Base-by-base conservation (phyloP, 2,113 vertebrate species). In the Notothenia rossii region DNA sequence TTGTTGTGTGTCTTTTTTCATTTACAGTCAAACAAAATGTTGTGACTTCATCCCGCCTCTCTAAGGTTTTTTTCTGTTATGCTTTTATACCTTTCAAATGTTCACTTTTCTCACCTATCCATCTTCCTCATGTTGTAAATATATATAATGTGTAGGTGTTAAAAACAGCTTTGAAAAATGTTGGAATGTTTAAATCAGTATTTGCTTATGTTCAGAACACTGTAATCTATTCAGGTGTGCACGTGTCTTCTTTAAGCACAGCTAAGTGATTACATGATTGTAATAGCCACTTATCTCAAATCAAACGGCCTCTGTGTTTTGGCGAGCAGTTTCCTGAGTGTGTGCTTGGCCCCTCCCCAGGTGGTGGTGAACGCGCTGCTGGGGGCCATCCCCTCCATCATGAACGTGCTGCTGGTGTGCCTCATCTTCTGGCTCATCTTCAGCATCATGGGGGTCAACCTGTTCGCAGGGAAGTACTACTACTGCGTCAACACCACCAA, bases 341-440 rank as follows among this genome's bases (percentile, higher is more conserved):
- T 88, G 40, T 77, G 71, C 70, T 73, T 22, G 7, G 2, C 15
- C 74, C 36, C 12, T 68, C 50, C 46, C 10, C 85, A 99, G 98
- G 98, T 99, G 20, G 98, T 99, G 80, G 98, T 99, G 72, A 99
- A 99, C 79, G 98, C 98, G 8, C 95, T 99, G n/a, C 92, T 99
- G 82, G 98, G 98, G 73, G 98, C 98, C 9, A 99, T 99, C 88
- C 98, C 98, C 75, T 99, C 98, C 72, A 99, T 99, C 91, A 99
- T 99, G 98, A 99, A 99, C 62, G 98, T 99, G 69, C 97, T 99
- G 90, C 94, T 99, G 86, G 98, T 99, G 87, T 99, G 98, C 93
- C 96, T 99, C 89, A 99, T 99, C 94, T 99, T 99, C 94, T 99
- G 98, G 98, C 95, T 99, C 60, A 99, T 99, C 92, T 99, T 99